Evolutionary conservation across 2,113 vertebrate species (phyloP), one percentile per base, ranked within the genome.

Genomic region (Fulica atra): DNA sequence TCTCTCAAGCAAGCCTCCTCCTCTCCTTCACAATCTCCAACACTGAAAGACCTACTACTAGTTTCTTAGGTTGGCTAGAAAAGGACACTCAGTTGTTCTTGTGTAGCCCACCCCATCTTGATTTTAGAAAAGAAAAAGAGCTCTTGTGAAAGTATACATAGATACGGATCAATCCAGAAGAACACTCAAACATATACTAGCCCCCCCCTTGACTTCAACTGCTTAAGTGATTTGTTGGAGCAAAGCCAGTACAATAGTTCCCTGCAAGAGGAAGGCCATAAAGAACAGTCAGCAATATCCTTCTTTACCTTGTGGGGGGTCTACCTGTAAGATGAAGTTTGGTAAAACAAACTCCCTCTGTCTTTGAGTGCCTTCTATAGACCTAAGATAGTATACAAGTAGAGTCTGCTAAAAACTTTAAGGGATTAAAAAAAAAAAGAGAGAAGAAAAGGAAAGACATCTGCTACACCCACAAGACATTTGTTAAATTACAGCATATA

Each of bases 401-500:
- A 65, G 16, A 51, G 8, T 15, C 42, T 56, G 28, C 44, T 31
- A 71, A 90, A 83, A 92, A 33, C 3, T 74, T 70, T 11, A 89
- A 65, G 40, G 13, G 48, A 84, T 7, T 28, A 71, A 61, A 53
- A 31, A 48, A 29, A 33, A 23, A 17, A 25, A 25, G 42, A 54
- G 7, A 5, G 20, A 35, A 29, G 5, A 28, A 36, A 35, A 74
- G 15, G 60, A 51, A 73, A 88, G 78, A 87, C 87, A 93, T 87
- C 91, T 95, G 89, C 81, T 96, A 91, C 82, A 88, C 86, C 89
- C 83, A 88, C 82, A 81, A 97, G 74, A 87, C 81, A 90, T 86
- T 96, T 87, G 95, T 93, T 93, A 86, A 97, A 91, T 81, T 94
- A 86, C 74, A 82, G 89, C 40, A 81, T 81, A 86, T 42, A 80